These are phyloP conservation scores for Meta bourneti DNA, from an alignment of 2,888 invertebrate genomes.

Conservation along the genomic window DNA sequence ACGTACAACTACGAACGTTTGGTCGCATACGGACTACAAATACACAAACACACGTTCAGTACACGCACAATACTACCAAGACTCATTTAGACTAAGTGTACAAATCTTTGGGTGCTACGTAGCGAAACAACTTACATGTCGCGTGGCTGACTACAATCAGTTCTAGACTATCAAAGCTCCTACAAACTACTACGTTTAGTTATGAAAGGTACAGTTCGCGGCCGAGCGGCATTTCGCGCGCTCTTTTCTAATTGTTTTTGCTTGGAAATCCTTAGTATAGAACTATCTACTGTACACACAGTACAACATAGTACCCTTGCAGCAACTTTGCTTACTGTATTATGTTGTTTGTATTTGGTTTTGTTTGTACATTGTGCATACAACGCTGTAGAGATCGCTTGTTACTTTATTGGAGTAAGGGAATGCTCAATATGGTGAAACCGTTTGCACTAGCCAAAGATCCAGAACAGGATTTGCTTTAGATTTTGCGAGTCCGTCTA, in stretches of 20 bases:
- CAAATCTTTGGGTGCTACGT: constrained; percentile 76
- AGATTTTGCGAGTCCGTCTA: neutral
- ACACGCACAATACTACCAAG: constrained; percentile 72
- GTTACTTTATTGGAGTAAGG: constrained; percentile 48
- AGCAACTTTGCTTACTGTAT: constrained; percentile 61
- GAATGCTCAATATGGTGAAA: constrained; percentile 52
- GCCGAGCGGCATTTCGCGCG: constrained; percentile 49
- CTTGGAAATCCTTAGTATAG: constrained; percentile 67
- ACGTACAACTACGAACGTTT: constrained; percentile 71
- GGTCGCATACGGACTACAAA: constrained; percentile 74
- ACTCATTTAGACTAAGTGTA: constrained; percentile 76
- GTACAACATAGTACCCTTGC: constrained; percentile 71
- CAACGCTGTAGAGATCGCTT: constrained; percentile 69
- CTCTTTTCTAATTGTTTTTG: constrained; percentile 63
- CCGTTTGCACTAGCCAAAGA: constrained; percentile 71
- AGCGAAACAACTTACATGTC: constrained; percentile 74
- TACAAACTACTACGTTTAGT: constrained; percentile 76
- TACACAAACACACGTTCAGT: constrained; percentile 75
- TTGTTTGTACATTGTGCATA: constrained; percentile 73
- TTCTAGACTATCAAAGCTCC: constrained; percentile 76
- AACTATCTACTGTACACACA: constrained; percentile 75
- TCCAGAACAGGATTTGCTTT: neutral
- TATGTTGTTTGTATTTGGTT: constrained; percentile 64
- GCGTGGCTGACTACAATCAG: constrained; percentile 74
- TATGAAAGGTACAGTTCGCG: constrained; percentile 74